Base-by-base conservation (phyloP, 2,888 invertebrate genomes). In the Leptogaster cylindrica region DNA sequence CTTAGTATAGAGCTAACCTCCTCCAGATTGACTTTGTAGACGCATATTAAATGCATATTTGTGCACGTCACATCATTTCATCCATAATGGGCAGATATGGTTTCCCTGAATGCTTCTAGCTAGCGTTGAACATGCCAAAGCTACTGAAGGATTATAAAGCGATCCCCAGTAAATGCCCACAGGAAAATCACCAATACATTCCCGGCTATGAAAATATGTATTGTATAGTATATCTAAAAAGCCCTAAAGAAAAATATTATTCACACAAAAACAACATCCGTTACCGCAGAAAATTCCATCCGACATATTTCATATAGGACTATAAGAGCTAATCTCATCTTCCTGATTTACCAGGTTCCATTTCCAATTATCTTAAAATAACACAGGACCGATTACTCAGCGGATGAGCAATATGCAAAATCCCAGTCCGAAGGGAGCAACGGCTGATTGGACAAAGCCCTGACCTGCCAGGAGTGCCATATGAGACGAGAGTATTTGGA, bases 401-500 rank as follows among this genome's bases (percentile, higher is more conserved):
- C 20, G 18, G 41, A 41, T 8, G 12, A 41, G 55, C 31, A 16
- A 20, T 61, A 61, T 61, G 61, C 61, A 61, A 44, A 61, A 44
- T 61, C 44, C 44, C 61, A 61, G 27, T 28, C n/a, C 27, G 44
- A 61, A 44, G 44, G n/a, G 61, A 27, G 27, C 20, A 48, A 48
- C 25, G n/a, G 16, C 44, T n/a, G 36, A 16, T 12, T 16, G 44
- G 28, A 61, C 61, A 61, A 61, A 61, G 20, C 44, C 55, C 12
- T n/a, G 25, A 5, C 25, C 23, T 12, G 31, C 23, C 16, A 58
- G n/a, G 58, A 14, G 39, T 61, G 44, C 63, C 63, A 66, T 27
- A 33, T 39, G 27, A 64, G 66, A 66, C 69, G 70, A 70, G 70
- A 68, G 69, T 73, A 71, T 73, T 72, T 73, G 65, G 73, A 73